These are phyloP conservation scores for Girardia tigrina DNA, from an alignment of 2,888 invertebrate species.

Conservation along the genomic window DNA sequence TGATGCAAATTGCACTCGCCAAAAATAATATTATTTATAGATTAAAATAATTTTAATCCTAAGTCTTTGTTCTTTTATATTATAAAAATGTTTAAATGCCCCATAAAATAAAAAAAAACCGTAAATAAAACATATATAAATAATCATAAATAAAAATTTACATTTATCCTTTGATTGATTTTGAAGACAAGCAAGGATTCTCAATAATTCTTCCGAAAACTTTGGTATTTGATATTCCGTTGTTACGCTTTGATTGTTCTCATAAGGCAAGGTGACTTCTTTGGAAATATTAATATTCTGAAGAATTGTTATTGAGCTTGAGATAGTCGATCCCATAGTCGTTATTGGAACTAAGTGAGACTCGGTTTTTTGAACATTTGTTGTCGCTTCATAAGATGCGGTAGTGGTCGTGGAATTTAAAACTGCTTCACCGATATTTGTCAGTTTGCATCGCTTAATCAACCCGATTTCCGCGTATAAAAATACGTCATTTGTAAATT, in stretches of 20 bases:
- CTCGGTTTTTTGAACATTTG: not conserved
- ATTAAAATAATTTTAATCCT: too few species aligned
- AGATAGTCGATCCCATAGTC: not conserved
- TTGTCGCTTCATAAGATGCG: not conserved
- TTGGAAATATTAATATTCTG: not conserved
- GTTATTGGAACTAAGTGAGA: not conserved
- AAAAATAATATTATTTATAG: too few species aligned
- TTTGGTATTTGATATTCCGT: not conserved
- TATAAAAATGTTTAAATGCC: too few species aligned
- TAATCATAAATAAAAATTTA: not conserved
- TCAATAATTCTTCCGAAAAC: not conserved
- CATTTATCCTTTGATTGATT: not conserved
- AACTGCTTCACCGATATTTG: not conserved
- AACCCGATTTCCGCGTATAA: not conserved
- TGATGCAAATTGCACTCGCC: too few species aligned
- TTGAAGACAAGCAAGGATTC: not conserved
- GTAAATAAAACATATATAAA: too few species aligned
- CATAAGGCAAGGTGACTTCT: not conserved
- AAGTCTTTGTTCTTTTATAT: too few species aligned
- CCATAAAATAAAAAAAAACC: too few species aligned
- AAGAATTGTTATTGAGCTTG: not conserved
- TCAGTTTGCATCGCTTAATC: not conserved
- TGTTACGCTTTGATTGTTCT: not conserved
- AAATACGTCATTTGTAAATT: constrained; percentile 16
- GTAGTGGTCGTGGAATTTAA: not conserved